A percentile compares a stretch with the other conserved stretches of the same genome.
Evolutionary conservation across 2,797 vertebrate species (phyloP).

Genomic region (Molossus molossus): DNA sequence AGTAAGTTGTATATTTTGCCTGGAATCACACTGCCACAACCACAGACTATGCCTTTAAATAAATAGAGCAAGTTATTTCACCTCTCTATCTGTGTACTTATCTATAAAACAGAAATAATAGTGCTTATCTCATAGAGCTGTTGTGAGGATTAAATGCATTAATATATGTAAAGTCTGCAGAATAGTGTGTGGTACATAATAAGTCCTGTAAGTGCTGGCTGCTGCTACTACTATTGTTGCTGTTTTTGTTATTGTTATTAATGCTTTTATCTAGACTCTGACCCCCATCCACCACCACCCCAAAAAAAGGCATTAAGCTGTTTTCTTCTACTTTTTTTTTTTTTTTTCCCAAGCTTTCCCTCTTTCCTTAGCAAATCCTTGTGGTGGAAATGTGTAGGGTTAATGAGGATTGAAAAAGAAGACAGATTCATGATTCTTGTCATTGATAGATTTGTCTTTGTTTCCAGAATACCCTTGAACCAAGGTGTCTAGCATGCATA

Average conservation of each 20-base stretch:
- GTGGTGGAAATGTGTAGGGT: background rate
- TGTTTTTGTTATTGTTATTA: background rate
- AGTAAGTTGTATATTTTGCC: constrained; percentile 13
- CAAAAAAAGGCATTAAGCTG: background rate
- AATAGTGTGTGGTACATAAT: background rate
- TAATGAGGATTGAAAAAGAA: constrained; percentile 54
- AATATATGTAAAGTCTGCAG: background rate
- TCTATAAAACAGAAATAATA: constrained; percentile 13
- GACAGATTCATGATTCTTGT: constrained; percentile 49
- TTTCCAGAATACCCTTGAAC: constrained; percentile 41
- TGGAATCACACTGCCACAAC: constrained; percentile 35
- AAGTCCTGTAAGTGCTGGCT: background rate
- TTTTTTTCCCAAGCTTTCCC: background rate
- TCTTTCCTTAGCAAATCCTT: background rate
- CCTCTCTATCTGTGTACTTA: background rate
- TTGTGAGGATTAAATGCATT: constrained; percentile 47
- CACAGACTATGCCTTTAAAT: background rate
- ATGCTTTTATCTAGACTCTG: constrained; percentile 14
- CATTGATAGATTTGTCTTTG: background rate
- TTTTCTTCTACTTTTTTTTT: constrained; percentile 23
- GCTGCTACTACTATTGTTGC: background rate
- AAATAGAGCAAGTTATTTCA: constrained; percentile 4
- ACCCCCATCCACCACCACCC: background rate
- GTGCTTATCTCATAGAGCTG: constrained; percentile 4
- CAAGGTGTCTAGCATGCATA: background rate